Percentiles rank a stretch among this genome's conserved stretches.
Conservation (phyloP, 2,888 invertebrate species). For the Drosophila nr. perissopoda region DNA sequence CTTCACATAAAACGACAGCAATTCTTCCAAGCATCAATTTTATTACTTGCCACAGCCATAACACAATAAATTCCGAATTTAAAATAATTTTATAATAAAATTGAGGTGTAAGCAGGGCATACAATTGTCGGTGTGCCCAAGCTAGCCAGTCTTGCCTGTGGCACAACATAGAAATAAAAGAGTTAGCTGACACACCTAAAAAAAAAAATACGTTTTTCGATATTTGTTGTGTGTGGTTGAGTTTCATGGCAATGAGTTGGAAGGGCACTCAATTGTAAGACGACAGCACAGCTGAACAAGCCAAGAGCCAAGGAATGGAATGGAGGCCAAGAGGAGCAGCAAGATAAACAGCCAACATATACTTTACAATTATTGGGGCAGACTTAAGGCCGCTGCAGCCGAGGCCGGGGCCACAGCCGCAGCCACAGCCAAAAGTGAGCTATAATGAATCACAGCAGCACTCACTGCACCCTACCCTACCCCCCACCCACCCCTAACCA, state of each 20-base stretch:
- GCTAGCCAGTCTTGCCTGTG: neutral
- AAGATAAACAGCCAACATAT: slow-evolving; percentile 30
- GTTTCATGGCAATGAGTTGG: neutral
- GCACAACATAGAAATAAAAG: neutral
- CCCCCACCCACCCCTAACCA: neutral
- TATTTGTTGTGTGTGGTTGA: neutral
- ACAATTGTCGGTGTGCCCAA: neutral
- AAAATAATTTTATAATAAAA: neutral
- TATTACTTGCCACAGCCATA: too few relatives aligned
- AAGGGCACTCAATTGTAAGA: slow-evolving; percentile 15
- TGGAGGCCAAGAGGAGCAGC: neutral
- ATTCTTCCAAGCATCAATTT: too few relatives aligned
- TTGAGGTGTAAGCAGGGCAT: neutral
- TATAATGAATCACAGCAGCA: slow-evolving; percentile 27
- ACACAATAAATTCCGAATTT: too few relatives aligned
- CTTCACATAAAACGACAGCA: too few relatives aligned
- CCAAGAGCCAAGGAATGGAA: slow-evolving; percentile 2
- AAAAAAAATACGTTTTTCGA: neutral
- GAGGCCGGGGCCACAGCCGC: neutral
- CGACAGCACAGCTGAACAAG: slow-evolving; percentile 9
- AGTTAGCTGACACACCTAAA: neutral
- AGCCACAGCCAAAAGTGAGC: neutral
- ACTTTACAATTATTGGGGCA: slow-evolving; percentile 28
- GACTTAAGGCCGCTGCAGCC: slow-evolving; percentile 31
- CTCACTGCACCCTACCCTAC: neutral